A percentile compares a stretch with the other conserved stretches of the same genome.
These are phyloP conservation scores for Oxygymnocypris stewartii DNA, from an alignment of 2,113 vertebrate species.

Conservation along the genomic window DNA sequence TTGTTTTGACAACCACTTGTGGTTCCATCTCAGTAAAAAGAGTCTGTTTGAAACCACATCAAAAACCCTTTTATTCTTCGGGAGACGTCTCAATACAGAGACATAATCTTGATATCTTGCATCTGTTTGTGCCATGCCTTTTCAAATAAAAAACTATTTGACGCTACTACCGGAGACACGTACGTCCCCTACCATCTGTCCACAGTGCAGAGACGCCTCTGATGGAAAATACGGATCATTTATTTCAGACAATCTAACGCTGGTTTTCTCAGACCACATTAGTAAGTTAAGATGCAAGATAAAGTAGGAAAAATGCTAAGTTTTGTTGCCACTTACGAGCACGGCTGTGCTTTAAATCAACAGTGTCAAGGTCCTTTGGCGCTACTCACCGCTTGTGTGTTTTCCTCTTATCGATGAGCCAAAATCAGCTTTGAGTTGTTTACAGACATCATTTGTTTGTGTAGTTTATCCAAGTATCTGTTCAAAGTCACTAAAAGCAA, in stretches of 20 bases:
- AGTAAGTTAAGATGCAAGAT: conserved; percentile 17
- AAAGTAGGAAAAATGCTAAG: background rate
- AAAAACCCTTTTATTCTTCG: conserved; percentile 18
- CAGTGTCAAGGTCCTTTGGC: background rate
- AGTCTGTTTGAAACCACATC: conserved; percentile 10
- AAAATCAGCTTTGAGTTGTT: background rate
- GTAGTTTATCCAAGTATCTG: background rate
- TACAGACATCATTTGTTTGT: background rate
- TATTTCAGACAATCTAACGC: conserved; percentile 17
- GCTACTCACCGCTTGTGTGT: background rate
- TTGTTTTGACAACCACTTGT: conserved; percentile 40
- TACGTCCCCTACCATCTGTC: conserved; percentile 38
- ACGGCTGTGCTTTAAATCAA: background rate
- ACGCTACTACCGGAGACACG: conserved; percentile 20
- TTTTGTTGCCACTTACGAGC: background rate
- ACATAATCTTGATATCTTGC: conserved; percentile 48
- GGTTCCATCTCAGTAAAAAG: background rate
- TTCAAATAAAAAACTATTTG: conserved; percentile 55
- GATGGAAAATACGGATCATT: conserved; percentile 39
- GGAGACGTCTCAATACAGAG: conserved; percentile 44
- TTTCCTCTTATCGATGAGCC: conserved; percentile 8
- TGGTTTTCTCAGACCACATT: conserved; percentile 14
- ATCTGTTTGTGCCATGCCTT: conserved; percentile 44
- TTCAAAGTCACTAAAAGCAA: background rate
- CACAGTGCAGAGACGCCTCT: conserved; percentile 20